A percentile compares a stretch with the other conserved stretches of the same genome.
These are phyloP conservation scores for Morpho deidamia DNA, from an alignment of 2,888 invertebrate species.

Conservation along the genomic window DNA sequence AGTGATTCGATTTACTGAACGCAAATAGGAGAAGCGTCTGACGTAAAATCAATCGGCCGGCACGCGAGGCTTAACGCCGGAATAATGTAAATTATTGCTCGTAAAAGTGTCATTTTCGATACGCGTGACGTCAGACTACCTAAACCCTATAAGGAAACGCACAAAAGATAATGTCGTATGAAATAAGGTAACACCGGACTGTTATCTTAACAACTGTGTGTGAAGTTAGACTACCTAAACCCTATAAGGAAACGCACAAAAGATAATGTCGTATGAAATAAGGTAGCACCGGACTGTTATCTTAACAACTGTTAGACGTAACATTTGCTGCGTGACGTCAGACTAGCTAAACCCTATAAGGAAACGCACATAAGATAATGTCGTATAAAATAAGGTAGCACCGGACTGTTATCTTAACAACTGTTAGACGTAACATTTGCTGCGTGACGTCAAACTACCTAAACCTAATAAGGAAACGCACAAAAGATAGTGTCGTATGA, in stretches of 20 bases:
- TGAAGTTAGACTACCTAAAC: too few relatives aligned
- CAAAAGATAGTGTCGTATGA: conserved; percentile 35
- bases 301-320: too few relatives aligned
- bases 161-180: conserved; percentile 35
- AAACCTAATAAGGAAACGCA: conserved; percentile 30
- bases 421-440: conserved; percentile 35
- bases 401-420: too few relatives aligned
- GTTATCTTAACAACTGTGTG: conserved; percentile 64
- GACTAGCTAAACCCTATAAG: too few relatives aligned
- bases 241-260: too few relatives aligned
- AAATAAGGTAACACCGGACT: conserved; percentile 39
- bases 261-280: too few relatives aligned
- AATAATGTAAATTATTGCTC: conserved; percentile 76
- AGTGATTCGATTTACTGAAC: conserved; percentile 72
- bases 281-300: too few relatives aligned
- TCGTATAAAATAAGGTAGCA: too few relatives aligned
- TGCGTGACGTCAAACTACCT: conserved; percentile 62
- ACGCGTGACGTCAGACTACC: conserved; percentile 65
- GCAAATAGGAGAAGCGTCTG: conserved; percentile 71
- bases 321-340: too few relatives aligned
- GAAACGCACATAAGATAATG: too few relatives aligned
- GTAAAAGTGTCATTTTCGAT: conserved; percentile 77
- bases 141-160: conserved; percentile 31
- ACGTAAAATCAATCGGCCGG: conserved; percentile 74
- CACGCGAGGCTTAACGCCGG: conserved; percentile 74